Conservation (phyloP, 2,797 vertebrate genomes). For the Thamnophis elegans region DNA sequence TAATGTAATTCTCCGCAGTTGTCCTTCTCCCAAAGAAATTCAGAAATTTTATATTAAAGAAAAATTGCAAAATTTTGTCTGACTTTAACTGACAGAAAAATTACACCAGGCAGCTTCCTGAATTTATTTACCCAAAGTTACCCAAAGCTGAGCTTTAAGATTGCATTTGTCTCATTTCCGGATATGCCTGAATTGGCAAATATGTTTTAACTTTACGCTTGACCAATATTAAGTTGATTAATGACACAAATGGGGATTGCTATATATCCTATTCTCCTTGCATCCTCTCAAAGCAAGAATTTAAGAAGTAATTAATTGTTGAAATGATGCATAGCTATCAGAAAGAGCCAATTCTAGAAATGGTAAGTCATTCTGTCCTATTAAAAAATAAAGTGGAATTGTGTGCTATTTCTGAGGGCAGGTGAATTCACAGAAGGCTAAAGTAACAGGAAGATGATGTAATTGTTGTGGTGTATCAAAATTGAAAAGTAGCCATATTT, state of each 20-base stretch:
- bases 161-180: not conserved
- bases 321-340: conserved; percentile 52
- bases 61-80: not conserved
- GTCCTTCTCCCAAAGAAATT: not conserved
- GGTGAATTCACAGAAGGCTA: not conserved
- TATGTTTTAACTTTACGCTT: conserved; percentile 31
- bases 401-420: not conserved
- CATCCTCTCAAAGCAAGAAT: conserved; percentile 26
- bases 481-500: not conserved
- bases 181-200: conserved; percentile 27
- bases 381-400: conserved; percentile 9
- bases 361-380: conserved; percentile 11
- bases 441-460: not conserved
- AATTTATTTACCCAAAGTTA: not conserved
- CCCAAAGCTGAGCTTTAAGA: not conserved
- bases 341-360: conserved; percentile 27
- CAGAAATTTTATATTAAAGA: not conserved
- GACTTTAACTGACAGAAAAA: not conserved
- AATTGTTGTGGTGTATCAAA: not conserved
- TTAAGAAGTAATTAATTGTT: conserved; percentile 57
- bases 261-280: conserved; percentile 2
- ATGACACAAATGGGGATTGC: conserved; percentile 30
- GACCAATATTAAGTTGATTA: conserved; percentile 10
- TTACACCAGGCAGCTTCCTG: not conserved
- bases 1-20: not conserved